These are phyloP conservation scores for Caretta caretta DNA, from an alignment of 2,113 vertebrate species.

Conservation along the genomic window DNA sequence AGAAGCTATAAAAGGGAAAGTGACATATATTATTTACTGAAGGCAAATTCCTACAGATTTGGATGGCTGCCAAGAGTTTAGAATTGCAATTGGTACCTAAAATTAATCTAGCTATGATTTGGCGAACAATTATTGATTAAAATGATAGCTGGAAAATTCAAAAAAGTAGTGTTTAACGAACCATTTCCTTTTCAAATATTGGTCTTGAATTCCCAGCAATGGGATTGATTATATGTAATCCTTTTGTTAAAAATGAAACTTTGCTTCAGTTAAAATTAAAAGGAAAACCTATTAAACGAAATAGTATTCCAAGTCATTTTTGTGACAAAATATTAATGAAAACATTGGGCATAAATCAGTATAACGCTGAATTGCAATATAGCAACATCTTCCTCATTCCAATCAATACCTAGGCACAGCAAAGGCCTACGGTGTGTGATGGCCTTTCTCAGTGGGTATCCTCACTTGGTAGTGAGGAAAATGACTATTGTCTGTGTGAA, in stretches of 20 bases:
- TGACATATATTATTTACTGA: background rate
- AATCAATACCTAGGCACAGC: constrained; percentile 79
- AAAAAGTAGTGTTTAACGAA: constrained; percentile 16
- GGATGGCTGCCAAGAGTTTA: background rate
- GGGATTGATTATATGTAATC: background rate
- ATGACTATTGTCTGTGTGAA: constrained; percentile 61
- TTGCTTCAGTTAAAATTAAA: constrained; percentile 49
- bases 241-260: constrained; percentile 21
- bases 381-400: constrained; percentile 78
- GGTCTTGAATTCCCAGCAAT: constrained; percentile 25
- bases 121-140: constrained; percentile 14
- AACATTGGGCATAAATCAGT: constrained; percentile 15
- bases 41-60: background rate
- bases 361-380: constrained; percentile 54
- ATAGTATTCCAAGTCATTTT: constrained; percentile 43
- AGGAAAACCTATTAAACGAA: constrained; percentile 48
- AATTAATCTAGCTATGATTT: constrained; percentile 29
- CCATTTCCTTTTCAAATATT: background rate
- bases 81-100: constrained; percentile 30
- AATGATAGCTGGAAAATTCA: background rate
- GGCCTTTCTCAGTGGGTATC: constrained; percentile 77
- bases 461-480: constrained; percentile 77
- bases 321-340: constrained; percentile 61
- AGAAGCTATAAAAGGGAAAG: too few species aligned
- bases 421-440: constrained; percentile 74